Percentiles rank a stretch among this genome's conserved stretches.
These are phyloP conservation scores for Brenthis hecate DNA, from an alignment of 2,888 invertebrate species.

Conservation along the genomic window DNA sequence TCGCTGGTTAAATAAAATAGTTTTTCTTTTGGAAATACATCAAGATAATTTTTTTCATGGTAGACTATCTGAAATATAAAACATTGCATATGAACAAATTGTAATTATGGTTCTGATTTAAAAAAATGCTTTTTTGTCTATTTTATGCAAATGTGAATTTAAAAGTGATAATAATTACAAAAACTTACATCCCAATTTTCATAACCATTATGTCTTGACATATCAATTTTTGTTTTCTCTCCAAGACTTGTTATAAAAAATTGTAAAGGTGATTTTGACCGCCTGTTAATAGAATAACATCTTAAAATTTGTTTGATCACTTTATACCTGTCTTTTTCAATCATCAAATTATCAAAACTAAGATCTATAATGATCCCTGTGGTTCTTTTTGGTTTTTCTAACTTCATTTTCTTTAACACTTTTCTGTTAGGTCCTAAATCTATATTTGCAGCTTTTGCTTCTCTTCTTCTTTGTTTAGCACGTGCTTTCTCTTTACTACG, in stretches of 20 bases:
- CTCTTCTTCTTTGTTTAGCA: conserved; percentile 86
- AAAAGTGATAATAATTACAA: neutral
- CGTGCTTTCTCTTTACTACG: conserved; percentile 87
- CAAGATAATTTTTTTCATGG: conserved; percentile 84
- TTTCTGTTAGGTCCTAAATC: conserved; percentile 91
- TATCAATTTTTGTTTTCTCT: conserved; percentile 87
- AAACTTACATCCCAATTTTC: conserved; percentile 92
- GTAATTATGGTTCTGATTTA: neutral
- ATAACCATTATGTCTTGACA: conserved; percentile 93
- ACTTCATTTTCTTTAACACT: conserved; percentile 87
- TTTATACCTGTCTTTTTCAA: conserved; percentile 92
- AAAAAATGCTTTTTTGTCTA: too few relatives aligned
- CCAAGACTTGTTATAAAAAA: conserved; percentile 91
- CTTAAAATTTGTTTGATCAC: conserved; percentile 94
- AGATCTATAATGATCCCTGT: conserved; percentile 92
- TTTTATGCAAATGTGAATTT: neutral
- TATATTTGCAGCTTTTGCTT: conserved; percentile 87
- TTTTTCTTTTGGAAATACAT: conserved; percentile 88
- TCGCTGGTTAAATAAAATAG: conserved; percentile 97
- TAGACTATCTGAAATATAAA: conserved; percentile 84
- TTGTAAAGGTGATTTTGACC: conserved; percentile 90
- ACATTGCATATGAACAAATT: conserved; percentile 4
- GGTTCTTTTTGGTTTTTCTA: conserved; percentile 86
- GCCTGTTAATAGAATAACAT: conserved; percentile 94
- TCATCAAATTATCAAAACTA: conserved; percentile 96